Evolutionary conservation across 2,113 vertebrate species (phyloP).

Genomic region (Glareola pratincola): DNA sequence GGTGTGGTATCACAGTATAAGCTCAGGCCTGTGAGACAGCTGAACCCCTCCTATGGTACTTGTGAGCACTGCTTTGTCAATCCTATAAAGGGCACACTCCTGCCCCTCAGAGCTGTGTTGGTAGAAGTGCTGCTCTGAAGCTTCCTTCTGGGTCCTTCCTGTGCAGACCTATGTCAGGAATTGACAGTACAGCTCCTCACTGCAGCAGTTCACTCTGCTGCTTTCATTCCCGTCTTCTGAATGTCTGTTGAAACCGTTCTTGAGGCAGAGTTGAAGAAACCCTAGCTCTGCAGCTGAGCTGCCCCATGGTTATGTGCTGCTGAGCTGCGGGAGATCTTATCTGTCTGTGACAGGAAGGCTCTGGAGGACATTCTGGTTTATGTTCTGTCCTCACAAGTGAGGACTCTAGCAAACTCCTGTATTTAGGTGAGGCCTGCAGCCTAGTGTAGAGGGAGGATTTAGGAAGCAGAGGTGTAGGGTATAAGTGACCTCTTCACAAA

Average conservation of each 20-base stretch:
- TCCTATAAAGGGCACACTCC: neutral
- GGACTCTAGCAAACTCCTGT: neutral
- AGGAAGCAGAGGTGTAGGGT: neutral
- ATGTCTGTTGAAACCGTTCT: neutral
- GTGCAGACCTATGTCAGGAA: neutral
- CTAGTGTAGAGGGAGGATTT: neutral
- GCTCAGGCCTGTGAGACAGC: neutral
- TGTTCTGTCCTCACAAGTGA: neutral
- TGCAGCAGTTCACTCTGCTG: neutral
- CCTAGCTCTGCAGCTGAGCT: neutral
- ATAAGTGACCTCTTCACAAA: neutral
- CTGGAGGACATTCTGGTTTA: neutral
- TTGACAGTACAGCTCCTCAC: neutral
- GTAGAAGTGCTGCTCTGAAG: neutral
- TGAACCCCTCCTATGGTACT: neutral
- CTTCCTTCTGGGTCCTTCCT: neutral
- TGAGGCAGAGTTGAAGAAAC: neutral
- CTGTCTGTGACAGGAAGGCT: neutral
- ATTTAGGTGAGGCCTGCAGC: neutral
- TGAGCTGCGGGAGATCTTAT: neutral
- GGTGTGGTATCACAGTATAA: neutral
- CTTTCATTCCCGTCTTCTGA: neutral
- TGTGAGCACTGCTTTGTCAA: neutral
- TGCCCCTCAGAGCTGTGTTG: neutral
- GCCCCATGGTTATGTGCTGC: neutral